Evolutionary conservation across 2,113 vertebrate genomes (phyloP), one percentile per base, ranked within the genome.

Genomic region (Dicentrarchus labrax): DNA sequence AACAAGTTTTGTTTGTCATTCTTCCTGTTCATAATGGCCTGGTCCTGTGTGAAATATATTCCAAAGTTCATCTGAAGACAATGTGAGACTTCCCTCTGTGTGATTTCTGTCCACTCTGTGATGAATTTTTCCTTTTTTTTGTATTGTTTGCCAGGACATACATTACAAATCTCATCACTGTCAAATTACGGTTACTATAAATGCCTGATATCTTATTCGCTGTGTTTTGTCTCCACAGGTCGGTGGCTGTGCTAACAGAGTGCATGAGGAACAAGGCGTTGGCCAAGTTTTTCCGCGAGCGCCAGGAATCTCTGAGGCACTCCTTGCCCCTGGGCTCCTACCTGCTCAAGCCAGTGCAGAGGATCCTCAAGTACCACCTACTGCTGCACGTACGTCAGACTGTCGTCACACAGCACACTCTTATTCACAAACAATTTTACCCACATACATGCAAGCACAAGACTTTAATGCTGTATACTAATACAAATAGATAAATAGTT

Each of bases 331-430:
- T 99, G 82, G 98, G 98, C 87, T 99, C 98, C 86, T 99, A 99
- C 93, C 97, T 99, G 92, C 93, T 99, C 93, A 99, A 99, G 93
- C 98, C 98, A 72, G 98, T 99, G 82, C 98, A 99, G 91, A 96
- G 98, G 91, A 99, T 99, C 94, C 97, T 99, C 85, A 99, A 99
- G 93, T 99, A 99, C 92, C 98, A 99, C 88, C 96, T 99, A 45
- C 96, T 99, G 85, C 90, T 99, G 87, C 98, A 99, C 0, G 98
- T 99, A 95, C 85, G 97, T 94, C 50, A 41, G 70, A 41, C 48
- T 64, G 43, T 16, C 30, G 4, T 78, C 51, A 30, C 30, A 30
- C 56, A 11, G 6, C 45, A 19, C 24, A 77, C 12, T 45, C 43
- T 36, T 10, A 67, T 48, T 41, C 22, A 41, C 15, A 76, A 54